A percentile compares a stretch with the other conserved stretches of the same genome.
Conservation (phyloP, 2,113 vertebrate species). For the Syngnathoides biaculeatus region DNA sequence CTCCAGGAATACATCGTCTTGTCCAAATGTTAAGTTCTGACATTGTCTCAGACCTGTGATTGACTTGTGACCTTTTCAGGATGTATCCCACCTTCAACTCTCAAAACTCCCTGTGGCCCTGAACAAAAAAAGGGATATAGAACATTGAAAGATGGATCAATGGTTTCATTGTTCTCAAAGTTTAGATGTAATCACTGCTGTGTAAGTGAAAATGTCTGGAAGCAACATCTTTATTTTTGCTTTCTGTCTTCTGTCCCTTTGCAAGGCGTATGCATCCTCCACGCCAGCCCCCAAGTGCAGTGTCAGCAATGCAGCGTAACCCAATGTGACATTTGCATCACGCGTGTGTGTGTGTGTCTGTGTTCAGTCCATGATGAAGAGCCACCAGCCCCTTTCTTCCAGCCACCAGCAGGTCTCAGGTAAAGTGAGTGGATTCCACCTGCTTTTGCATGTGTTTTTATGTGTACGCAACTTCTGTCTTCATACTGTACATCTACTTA, state of each 20-base stretch:
- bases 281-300: slow-evolving; percentile 54
- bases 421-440: slow-evolving; percentile 34
- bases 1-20: background rate
- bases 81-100: background rate
- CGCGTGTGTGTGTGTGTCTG: slow-evolving; percentile 23
- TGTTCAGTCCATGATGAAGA: slow-evolving; percentile 57
- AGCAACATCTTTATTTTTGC: background rate
- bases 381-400: slow-evolving; percentile 44
- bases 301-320: slow-evolving; percentile 61
- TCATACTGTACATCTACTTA: background rate
- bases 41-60: background rate
- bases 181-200: background rate
- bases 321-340: slow-evolving; percentile 61
- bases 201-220: background rate
- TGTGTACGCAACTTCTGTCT: slow-evolving; percentile 1
- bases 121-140: background rate
- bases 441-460: slow-evolving; percentile 5
- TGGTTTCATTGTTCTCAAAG: background rate
- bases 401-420: slow-evolving; percentile 27
- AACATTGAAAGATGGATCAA: background rate
- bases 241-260: slow-evolving; percentile 17
- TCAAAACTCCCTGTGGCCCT: background rate
- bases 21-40: background rate
- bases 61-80: background rate
- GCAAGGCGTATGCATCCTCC: slow-evolving; percentile 46